Percentiles rank a stretch among this genome's conserved stretches.
Evolutionary conservation across 2,888 invertebrate genomes (phyloP).

Genomic region (Osmoderma eremita): DNA sequence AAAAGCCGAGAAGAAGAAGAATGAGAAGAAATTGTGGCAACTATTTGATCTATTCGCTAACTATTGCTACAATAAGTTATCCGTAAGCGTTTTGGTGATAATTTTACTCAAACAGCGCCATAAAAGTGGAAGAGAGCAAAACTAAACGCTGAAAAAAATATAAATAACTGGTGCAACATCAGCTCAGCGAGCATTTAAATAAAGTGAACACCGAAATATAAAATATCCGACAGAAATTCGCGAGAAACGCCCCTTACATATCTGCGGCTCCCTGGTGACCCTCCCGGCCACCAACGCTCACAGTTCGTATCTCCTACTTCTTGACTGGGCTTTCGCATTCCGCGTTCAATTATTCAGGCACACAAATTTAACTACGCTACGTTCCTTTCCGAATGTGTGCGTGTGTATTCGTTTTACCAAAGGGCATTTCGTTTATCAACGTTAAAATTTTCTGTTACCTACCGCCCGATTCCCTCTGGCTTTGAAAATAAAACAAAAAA

Average conservation of each 20-base stretch:
- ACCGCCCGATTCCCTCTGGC: slow-evolving; percentile 17
- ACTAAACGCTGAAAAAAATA: too few species aligned
- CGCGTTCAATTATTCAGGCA: slow-evolving; percentile 34
- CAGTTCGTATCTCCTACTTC: slow-evolving; percentile 14
- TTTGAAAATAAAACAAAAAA: not conserved
- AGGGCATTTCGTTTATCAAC: slow-evolving; percentile 7
- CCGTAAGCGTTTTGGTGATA: too few species aligned
- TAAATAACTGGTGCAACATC: too few species aligned
- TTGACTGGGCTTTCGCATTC: slow-evolving; percentile 17
- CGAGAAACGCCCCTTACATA: slow-evolving; percentile 57
- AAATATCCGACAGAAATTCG: slow-evolving; percentile 57
- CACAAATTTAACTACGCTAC: slow-evolving; percentile 33
- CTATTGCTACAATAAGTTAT: too few species aligned
- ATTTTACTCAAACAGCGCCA: too few species aligned
- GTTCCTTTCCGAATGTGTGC: slow-evolving; percentile 9
- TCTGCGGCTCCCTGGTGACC: slow-evolving; percentile 50
- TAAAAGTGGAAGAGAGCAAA: too few species aligned
- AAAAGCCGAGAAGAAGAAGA: too few species aligned
- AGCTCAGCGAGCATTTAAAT: too few species aligned
- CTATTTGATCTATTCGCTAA: too few species aligned
- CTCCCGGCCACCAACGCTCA: slow-evolving; percentile 27
- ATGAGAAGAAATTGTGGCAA: too few species aligned
- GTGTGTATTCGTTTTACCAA: slow-evolving; percentile 5
- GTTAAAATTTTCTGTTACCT: slow-evolving; percentile 7
- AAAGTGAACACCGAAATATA: slow-evolving; percentile 56